Base-by-base conservation (phyloP, 2,113 vertebrate genomes). In the Pimephales promelas region DNA sequence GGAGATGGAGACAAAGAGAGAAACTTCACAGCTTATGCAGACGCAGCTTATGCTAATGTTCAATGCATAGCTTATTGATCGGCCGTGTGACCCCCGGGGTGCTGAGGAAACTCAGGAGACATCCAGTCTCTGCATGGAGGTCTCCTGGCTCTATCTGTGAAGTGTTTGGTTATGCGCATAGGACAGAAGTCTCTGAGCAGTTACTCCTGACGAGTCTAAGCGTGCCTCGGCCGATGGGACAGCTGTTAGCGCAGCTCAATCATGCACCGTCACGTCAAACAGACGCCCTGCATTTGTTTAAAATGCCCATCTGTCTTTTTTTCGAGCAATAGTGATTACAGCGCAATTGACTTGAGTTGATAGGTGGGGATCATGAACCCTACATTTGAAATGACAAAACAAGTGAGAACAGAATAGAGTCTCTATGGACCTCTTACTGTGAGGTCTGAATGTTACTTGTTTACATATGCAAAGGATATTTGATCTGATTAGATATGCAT, bases 41-140 rank as follows among this genome's bases (percentile, higher is more conserved):
- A 26, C 45, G 26, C 14, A 18, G 45, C 45, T 74, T 74, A 74
- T 74, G 72, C 47, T 28, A n/a, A 79, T 66, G n/a, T 36, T 62
- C 54, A 36, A 43, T 77, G 74, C 18, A 10, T 56, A 78, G 75
- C 36, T 79, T 45, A 79, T 79, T 79, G 78, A 79, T 66, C 28
- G 18, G 4, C 47, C 5, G 26, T 79, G 78, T 34, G 61, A 43
- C 57, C 28, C 78, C 78, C 3, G 43, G 59, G 43, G 59, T n/a
- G 26, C 66, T 66, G 43, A 49, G 78, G 78, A 66, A 79, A 66
- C 43, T 66, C 26, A 66, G 43, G 18, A 79, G 78, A 24, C 78
- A 22, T 49, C 16, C 3, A 45, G 76, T 79, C 76, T 79, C 9
- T 45, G 36, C 34, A 45, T 45, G 43, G 40, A 47, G 40, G 40